These are phyloP conservation scores for Schizopygopsis pylzovi DNA, from an alignment of 2,797 vertebrate genomes.

Conservation along the genomic window DNA sequence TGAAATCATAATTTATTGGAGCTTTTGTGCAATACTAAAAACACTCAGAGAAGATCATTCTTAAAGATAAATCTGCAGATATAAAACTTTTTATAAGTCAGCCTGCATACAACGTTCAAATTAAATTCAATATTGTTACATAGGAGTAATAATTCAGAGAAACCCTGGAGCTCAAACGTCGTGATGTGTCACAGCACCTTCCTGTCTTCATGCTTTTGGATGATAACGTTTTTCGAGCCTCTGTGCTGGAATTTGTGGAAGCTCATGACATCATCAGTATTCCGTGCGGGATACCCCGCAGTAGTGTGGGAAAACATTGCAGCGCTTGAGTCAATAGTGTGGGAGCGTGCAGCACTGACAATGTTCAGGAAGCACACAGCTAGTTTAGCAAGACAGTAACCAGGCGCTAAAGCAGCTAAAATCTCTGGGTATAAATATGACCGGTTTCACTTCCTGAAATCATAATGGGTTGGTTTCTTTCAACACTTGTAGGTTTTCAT, in stretches of 20 bases:
- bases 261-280: constrained; percentile 45
- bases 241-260: constrained; percentile 39
- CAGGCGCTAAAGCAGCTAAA: constrained; percentile 22
- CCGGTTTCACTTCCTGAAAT: constrained; percentile 21
- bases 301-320: constrained; percentile 27
- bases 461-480: constrained; percentile 11
- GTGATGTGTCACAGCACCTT: constrained; percentile 18
- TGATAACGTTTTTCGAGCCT: constrained; percentile 37
- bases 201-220: constrained; percentile 28
- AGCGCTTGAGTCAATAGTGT: constrained; percentile 12
- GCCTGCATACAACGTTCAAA: not conserved
- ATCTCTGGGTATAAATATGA: not conserved
- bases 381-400: constrained; percentile 25
- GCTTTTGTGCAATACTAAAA: constrained; percentile 29
- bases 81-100: not conserved
- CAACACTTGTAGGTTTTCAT: not conserved
- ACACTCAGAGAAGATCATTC: constrained; percentile 17
- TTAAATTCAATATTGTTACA: not conserved
- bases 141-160: not conserved
- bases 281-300: constrained; percentile 18
- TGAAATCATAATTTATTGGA: constrained; percentile 49
- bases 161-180: not conserved
- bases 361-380: constrained; percentile 21
- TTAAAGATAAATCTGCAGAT: constrained; percentile 8
- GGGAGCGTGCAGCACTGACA: constrained; percentile 25